phyloP scores from a whole-genome alignment of 2,113 vertebrate species.

The Myodes glareolus region DNA sequence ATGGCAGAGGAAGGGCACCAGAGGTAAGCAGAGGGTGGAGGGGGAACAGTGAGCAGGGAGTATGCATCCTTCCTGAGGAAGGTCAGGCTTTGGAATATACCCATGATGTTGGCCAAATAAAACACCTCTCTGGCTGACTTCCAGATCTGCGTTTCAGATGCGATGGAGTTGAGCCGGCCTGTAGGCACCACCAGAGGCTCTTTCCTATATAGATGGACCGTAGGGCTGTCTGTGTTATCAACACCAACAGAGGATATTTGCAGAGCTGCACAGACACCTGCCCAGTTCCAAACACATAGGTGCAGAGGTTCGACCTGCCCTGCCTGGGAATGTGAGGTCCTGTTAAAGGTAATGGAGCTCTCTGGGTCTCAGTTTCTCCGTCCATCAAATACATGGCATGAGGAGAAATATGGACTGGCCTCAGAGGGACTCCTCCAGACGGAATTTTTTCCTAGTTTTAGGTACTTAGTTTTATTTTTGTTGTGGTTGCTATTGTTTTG shows the following conservation, averaged over 20 bases:
- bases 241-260: neutral
- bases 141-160: neutral
- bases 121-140: neutral
- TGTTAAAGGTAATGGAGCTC: neutral
- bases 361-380: neutral
- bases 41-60: neutral
- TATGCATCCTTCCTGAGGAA: neutral
- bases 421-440: neutral
- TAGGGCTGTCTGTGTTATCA: no score
- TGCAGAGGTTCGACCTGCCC: neutral
- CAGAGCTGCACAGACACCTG: neutral
- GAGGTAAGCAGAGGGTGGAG: neutral
- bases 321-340: neutral
- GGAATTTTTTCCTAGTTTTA: neutral
- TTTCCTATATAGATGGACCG: neutral
- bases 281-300: neutral
- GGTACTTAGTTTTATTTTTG: neutral
- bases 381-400: neutral
- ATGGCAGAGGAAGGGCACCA: neutral
- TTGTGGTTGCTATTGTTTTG: neutral
- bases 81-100: neutral
- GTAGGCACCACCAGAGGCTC: neutral
- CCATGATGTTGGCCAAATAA: neutral
- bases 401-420: neutral
- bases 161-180: neutral